Evolutionary conservation across 2,797 vertebrate genomes (phyloP).

Genomic region (Phalanger gymnotis): DNA sequence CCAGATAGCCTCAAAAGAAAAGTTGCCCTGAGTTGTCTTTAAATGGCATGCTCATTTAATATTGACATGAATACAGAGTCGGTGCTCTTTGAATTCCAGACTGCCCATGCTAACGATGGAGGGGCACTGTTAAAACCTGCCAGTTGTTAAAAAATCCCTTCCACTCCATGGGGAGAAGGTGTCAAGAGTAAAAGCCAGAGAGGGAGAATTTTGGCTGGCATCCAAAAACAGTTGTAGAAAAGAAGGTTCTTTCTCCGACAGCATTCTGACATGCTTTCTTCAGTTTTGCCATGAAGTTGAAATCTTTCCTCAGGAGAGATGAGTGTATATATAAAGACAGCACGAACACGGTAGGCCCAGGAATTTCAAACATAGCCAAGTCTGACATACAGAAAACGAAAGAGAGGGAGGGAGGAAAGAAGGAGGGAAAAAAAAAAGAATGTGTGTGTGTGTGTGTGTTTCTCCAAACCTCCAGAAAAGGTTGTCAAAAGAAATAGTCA

Average conservation of each 20-base stretch:
- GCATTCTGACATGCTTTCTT: slow-evolving; percentile 79
- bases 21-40: slow-evolving; percentile 80
- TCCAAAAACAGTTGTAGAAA: slow-evolving; percentile 79
- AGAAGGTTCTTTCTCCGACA: slow-evolving; percentile 74
- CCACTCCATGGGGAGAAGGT: slow-evolving; percentile 76
- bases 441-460: not conserved
- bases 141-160: slow-evolving; percentile 78
- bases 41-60: slow-evolving; percentile 85
- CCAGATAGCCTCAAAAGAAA: slow-evolving; percentile 85
- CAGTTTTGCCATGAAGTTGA: slow-evolving; percentile 81
- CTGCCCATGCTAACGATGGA: slow-evolving; percentile 63
- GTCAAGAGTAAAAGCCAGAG: slow-evolving; percentile 81
- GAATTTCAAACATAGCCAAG: slow-evolving; percentile 79
- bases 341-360: slow-evolving; percentile 52
- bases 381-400: slow-evolving; percentile 64
- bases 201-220: slow-evolving; percentile 80
- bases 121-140: slow-evolving; percentile 74
- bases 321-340: slow-evolving; percentile 67
- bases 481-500: slow-evolving; percentile 75
- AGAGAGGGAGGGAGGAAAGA: not conserved
- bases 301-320: slow-evolving; percentile 83
- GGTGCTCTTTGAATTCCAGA: slow-evolving; percentile 72
- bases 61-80: slow-evolving; percentile 80
- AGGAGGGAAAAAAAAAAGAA: not conserved
- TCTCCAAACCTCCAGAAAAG: slow-evolving; percentile 50